Evolutionary conservation across 2,888 invertebrate genomes (phyloP), one percentile per base, ranked within the genome.

Genomic region (Pyrgus malvae): DNA sequence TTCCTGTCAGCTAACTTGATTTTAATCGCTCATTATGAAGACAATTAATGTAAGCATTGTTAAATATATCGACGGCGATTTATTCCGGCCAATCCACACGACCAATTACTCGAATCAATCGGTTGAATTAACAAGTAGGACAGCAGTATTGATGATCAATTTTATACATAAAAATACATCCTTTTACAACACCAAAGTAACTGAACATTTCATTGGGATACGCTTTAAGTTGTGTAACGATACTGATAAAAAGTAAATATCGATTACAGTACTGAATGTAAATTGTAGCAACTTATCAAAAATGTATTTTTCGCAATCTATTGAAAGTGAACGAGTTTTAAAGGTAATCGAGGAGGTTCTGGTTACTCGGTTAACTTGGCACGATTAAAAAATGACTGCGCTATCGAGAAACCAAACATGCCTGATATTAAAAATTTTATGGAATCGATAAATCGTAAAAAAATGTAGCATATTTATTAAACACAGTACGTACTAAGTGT

Each of bases 251-350:
- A 42, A 42, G 17, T 19, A n/a, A n/a, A n/a, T 19, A 45, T 45
- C 21, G 33, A 31, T 45, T 19, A 21, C 45, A 21, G 33, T 33
- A 11, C 17, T 16, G 17, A 44, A 29, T 44, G 17, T 29, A 19
- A 33, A 45, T 33, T 31, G 33, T 29, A 19, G 31, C 11, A 9
- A 33, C 45, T 8, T 38, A 38, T 38, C 48, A 37, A 45, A 19
- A 33, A 33, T 40, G 16, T 29, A 17, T 31, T 45, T 45, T 45
- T 40, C 33, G 33, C 16, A 17, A 23, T 48, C 58, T 55, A 60
- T 57, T 35, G 62, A 62, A 65, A 65, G 58, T 61, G 55, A 60
- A 58, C 60, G 12, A 45, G 58, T 59, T 59, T 58, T 44, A 60
- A 64, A 64, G 61, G 61, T 59, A 54, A 61, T 50, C 62, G 31